These are phyloP conservation scores for Pinna nobilis DNA, from an alignment of 1,140 invertebrate genomes.

Conservation along the genomic window DNA sequence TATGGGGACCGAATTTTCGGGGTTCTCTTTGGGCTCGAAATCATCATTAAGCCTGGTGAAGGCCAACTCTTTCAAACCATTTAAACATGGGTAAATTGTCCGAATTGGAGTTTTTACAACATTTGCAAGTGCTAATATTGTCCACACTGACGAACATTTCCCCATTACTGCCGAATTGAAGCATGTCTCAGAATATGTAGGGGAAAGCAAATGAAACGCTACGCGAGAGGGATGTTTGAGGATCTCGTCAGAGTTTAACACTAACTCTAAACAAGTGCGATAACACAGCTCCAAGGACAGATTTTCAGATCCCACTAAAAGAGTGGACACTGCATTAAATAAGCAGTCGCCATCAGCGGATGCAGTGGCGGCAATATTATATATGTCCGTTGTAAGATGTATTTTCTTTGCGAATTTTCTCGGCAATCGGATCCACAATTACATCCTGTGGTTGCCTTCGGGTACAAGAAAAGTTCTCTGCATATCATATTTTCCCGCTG, in stretches of 20 bases:
- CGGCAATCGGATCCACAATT: background rate
- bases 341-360: conserved; percentile 23
- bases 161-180: background rate
- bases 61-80: conserved; percentile 4
- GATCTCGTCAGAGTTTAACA: background rate
- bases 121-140: conserved; percentile 9
- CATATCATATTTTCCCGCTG: background rate
- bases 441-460: background rate
- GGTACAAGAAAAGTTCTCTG: background rate
- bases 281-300: conserved; percentile 6
- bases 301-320: conserved; percentile 2
- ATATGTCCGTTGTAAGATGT: background rate
- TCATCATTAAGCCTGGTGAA: background rate
- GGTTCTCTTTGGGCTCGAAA: background rate
- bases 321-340: conserved; percentile 16
- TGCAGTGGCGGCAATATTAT: background rate
- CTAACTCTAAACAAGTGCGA: conserved; percentile 20
- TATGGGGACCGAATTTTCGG: background rate
- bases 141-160: conserved; percentile 15
- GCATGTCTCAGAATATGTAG: background rate
- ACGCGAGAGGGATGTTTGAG: background rate
- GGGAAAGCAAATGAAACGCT: background rate
- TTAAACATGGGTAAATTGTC: conserved; percentile 6
- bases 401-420: background rate
- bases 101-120: conserved; percentile 2